A percentile compares a stretch with the other conserved stretches of the same genome.
These are phyloP conservation scores for Amia ocellicauda DNA, from an alignment of 2,113 vertebrate genomes.

Conservation along the genomic window DNA sequence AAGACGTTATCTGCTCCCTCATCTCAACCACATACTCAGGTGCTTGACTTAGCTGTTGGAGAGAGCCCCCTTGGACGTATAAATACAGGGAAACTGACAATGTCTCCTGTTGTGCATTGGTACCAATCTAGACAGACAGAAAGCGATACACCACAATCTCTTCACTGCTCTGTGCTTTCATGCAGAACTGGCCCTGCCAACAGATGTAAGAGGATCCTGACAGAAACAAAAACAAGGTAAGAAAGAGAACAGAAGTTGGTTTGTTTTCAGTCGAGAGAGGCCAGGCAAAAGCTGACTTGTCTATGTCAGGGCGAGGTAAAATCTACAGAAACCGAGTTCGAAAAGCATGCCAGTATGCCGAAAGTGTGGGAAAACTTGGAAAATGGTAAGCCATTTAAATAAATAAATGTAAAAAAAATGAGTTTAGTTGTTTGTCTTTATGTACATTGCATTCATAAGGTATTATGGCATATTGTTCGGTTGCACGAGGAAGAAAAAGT, in stretches of 20 bases:
- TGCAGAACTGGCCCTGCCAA: constrained; percentile 60
- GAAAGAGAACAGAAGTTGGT: constrained; percentile 58
- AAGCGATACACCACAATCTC: constrained; percentile 32
- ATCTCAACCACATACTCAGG: too few species aligned
- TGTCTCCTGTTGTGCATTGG: too few species aligned
- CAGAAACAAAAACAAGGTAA: constrained; percentile 69
- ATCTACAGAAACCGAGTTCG: constrained; percentile 22
- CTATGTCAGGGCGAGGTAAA: constrained; percentile 22
- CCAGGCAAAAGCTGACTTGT: constrained; percentile 36
- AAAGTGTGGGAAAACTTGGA: constrained; percentile 24
- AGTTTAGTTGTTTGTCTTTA: too few species aligned
- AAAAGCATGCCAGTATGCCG: constrained; percentile 39
- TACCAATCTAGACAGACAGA: constrained; percentile 12
- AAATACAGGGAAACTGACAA: too few species aligned
- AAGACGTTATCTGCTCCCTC: too few species aligned
- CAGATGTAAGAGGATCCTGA: constrained; percentile 60
- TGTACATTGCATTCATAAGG: too few species aligned
- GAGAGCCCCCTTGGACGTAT: too few species aligned
- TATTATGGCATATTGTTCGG: too few species aligned
- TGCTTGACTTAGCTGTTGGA: too few species aligned
- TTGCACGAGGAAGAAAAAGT: too few species aligned
- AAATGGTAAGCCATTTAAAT: constrained; percentile 56
- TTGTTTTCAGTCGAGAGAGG: constrained; percentile 49
- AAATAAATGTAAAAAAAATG: too few species aligned
- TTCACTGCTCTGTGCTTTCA: constrained; percentile 59